Base-by-base conservation (phyloP, 2,888 invertebrate species). In the Morpho achilles region DNA sequence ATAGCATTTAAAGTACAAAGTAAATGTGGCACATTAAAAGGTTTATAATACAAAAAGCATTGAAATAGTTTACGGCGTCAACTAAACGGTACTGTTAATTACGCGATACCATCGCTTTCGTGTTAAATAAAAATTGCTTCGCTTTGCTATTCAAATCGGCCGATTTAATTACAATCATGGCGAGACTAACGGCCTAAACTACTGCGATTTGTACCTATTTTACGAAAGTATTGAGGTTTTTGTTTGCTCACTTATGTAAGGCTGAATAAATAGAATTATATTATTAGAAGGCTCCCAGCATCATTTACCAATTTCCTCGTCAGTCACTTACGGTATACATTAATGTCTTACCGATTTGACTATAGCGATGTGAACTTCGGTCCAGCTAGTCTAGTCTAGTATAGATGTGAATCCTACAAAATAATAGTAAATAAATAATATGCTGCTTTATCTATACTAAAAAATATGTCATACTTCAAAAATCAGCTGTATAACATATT, bases 11-110 rank as follows among this genome's bases (percentile, higher is more conserved):
- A 43, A 43, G 4, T 45, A n/a, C 10, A 45, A 2, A n/a, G 10
- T 45, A 5, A 45, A 52, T 39, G 32, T 32, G 8, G 53, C 7
- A 41, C 53, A 52, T 51, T 43, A 66, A 65, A 60, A 47, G 48
- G 50, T 49, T 56, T 53, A 51, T 43, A 41, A 49, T 50, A 54
- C 56, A 59, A 61, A 59, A 53, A 60, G 45, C 62, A 60, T 64
- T 71, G 69, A 72, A 76, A 76, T 73, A 79, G 77, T 77, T 84
- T 79, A 82, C 73, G 70, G 71, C 71, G 64, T 72, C 74, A 78
- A 83, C 85, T 87, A 87, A 88, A 87, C 80, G 82, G 80, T 79
- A 75, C 73, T 74, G 75, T 82, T 85, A 87, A 87, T 87, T 84
- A 82, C 77, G 54, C 67, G 87, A 87, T 87, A 77, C 60, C 72